Conservation (phyloP, 2,113 vertebrate genomes). For the Chaetops frenatus region DNA sequence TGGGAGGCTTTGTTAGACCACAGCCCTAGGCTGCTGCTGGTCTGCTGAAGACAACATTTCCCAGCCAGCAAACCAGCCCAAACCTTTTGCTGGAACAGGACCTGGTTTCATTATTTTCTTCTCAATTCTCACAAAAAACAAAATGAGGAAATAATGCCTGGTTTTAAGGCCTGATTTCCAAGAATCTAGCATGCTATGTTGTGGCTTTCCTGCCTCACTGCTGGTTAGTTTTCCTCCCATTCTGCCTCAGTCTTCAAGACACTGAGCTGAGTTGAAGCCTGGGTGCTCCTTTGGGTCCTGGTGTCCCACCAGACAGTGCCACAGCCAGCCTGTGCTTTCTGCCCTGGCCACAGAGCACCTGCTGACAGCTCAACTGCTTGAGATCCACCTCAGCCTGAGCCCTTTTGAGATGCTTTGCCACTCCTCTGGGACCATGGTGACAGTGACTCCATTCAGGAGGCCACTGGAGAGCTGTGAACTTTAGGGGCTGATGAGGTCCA, state of each 20-base stretch:
- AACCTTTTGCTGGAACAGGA: not conserved
- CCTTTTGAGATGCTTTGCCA: not conserved
- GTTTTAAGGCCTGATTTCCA: not conserved
- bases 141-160: not conserved
- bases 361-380: not conserved
- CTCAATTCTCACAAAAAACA: not conserved
- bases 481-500: not conserved
- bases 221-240: not conserved
- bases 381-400: not conserved
- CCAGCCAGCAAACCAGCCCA: not conserved
- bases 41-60: not conserved
- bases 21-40: not conserved
- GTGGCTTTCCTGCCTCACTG: not conserved
- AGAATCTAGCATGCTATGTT: not conserved
- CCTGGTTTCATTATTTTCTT: not conserved
- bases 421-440: not conserved
- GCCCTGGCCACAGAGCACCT: not conserved
- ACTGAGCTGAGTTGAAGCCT: not conserved
- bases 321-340: not conserved
- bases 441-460: not conserved
- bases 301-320: not conserved
- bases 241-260: not conserved
- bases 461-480: not conserved
- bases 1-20: not conserved
- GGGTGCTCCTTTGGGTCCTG: not conserved